Percentiles rank a stretch among this genome's conserved stretches.
phyloP scores from a whole-genome alignment of 2,113 vertebrate genomes.

The Antigone vipio region DNA sequence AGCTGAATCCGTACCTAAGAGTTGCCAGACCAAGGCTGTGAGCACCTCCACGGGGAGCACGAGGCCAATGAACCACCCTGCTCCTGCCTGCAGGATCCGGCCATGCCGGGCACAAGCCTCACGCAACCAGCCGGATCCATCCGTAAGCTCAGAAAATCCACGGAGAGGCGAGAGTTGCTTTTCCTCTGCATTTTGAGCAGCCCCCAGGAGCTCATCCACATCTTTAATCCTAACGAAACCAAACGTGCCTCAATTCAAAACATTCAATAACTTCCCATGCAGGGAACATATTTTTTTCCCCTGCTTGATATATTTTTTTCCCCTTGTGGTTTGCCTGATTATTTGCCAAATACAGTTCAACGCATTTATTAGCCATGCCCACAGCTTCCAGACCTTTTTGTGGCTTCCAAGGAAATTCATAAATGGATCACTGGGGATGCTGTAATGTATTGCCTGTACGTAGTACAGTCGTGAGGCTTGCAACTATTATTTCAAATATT shows the following conservation, averaged over 20 bases:
- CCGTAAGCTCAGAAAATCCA: neutral
- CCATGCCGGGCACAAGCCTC: neutral
- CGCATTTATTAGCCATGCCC: constrained; percentile 8
- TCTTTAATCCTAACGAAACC: neutral
- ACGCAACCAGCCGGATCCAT: neutral
- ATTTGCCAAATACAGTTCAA: constrained; percentile 37
- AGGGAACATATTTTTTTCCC: neutral
- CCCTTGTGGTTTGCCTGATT: constrained; percentile 43
- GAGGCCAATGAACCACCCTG: neutral
- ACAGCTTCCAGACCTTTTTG: constrained; percentile 44
- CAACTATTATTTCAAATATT: neutral
- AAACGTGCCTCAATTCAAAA: neutral
- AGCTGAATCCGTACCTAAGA: neutral
- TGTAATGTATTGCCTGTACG: rapidly evolving
- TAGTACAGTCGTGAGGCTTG: neutral
- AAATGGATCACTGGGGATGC: neutral
- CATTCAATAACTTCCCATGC: constrained; percentile 2
- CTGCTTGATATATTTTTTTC: neutral
- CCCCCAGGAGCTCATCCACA: neutral
- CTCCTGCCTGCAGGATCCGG: neutral
- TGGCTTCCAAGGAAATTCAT: constrained; percentile 20
- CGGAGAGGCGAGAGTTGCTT: rapidly evolving
- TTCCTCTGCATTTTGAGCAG: neutral
- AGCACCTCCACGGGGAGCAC: neutral
- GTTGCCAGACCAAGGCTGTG: rapidly evolving